Percentiles rank a stretch among this genome's conserved stretches.
These are phyloP conservation scores for Pseudomyrmex concolor DNA, from an alignment of 1,140 invertebrate species.

Conservation along the genomic window DNA sequence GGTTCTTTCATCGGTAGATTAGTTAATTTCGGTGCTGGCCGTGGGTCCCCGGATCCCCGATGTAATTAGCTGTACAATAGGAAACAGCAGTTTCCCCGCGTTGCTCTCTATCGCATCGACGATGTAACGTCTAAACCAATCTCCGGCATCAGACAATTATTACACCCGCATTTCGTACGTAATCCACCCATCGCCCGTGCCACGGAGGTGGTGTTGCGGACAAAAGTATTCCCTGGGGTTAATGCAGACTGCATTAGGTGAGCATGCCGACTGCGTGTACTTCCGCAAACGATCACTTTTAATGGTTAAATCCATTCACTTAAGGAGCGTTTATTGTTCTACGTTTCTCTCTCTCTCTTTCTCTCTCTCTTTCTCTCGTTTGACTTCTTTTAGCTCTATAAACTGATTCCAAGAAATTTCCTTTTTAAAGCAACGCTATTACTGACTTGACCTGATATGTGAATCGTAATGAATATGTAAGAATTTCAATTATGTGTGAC, in stretches of 20 bases:
- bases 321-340: slow-evolving; percentile 33
- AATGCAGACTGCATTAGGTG: slow-evolving; percentile 43
- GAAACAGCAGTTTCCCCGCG: slow-evolving; percentile 70
- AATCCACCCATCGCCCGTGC: slow-evolving; percentile 1
- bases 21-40: slow-evolving; percentile 77
- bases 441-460: background rate
- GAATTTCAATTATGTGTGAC: background rate
- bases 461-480: background rate
- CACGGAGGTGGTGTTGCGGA: slow-evolving; percentile 11
- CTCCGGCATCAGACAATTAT: slow-evolving; percentile 75
- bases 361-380: no score
- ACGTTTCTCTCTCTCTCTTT: background rate
- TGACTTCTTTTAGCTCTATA: background rate
- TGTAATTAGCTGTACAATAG: slow-evolving; percentile 81
- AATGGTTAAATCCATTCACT: slow-evolving; percentile 48
- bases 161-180: slow-evolving; percentile 73
- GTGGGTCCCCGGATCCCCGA: slow-evolving; percentile 75
- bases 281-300: slow-evolving; percentile 33
- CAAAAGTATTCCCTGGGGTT: slow-evolving; percentile 56
- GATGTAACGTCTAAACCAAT: slow-evolving; percentile 77
- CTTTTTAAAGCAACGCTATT: background rate
- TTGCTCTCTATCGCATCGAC: slow-evolving; percentile 69
- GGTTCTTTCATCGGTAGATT: slow-evolving; percentile 78
- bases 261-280: slow-evolving; percentile 9
- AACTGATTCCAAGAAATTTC: background rate